Evolutionary conservation across 2,797 vertebrate species (phyloP).

Genomic region (Holocentrus rufus): DNA sequence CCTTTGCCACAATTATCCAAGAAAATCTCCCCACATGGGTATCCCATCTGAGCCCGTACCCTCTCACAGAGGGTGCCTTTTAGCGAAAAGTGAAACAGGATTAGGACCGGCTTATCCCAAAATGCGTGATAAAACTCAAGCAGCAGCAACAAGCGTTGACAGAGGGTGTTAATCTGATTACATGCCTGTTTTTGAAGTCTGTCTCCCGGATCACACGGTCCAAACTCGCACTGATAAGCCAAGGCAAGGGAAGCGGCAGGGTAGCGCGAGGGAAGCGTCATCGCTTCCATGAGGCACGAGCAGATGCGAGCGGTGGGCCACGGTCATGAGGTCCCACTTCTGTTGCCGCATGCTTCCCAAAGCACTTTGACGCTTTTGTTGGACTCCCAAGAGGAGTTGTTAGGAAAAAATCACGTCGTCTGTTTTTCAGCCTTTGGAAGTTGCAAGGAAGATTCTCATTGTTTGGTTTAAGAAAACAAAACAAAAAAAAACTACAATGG

Average conservation of each 20-base stretch:
- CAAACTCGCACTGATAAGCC: background rate
- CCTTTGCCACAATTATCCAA: conserved; percentile 41
- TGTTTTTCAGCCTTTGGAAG: too few species aligned
- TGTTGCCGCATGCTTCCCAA: too few species aligned
- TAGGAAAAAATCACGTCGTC: too few species aligned
- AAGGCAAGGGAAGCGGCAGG: background rate
- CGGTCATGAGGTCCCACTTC: too few species aligned
- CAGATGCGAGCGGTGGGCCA: too few species aligned
- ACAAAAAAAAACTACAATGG: too few species aligned
- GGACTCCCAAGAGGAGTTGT: too few species aligned
- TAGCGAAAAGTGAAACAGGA: conserved; percentile 62
- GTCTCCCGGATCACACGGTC: background rate
- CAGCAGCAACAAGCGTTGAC: conserved; percentile 38
- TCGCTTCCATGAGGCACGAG: too few species aligned
- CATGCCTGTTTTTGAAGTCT: conserved; percentile 34
- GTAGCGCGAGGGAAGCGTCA: too few species aligned
- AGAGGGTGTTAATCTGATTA: conserved; percentile 45
- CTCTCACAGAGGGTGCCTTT: conserved; percentile 73
- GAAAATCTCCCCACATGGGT: conserved; percentile 50
- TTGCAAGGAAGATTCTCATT: too few species aligned
- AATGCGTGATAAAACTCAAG: conserved; percentile 46
- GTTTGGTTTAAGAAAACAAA: too few species aligned
- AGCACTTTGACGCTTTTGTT: too few species aligned
- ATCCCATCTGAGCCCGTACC: conserved; percentile 45
- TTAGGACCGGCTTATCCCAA: conserved; percentile 61